A percentile compares a stretch with the other conserved stretches of the same genome.
These are phyloP conservation scores for Plecturocebus donacophilus DNA, from an alignment of 2,113 vertebrate species.

Conservation along the genomic window DNA sequence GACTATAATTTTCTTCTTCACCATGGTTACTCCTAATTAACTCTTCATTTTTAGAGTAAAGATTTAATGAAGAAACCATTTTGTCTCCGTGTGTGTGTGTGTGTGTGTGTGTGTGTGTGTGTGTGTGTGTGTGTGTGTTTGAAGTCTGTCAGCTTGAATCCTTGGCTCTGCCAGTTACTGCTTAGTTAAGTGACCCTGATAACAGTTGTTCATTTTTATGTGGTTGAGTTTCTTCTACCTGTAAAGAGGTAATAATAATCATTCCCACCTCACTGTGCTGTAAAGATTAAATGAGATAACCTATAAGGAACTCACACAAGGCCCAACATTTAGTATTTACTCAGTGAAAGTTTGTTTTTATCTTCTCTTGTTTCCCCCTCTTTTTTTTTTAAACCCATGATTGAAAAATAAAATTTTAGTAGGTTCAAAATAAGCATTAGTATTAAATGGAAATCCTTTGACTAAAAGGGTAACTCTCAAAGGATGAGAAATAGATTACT, in stretches of 20 bases:
- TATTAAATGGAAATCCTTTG: background rate
- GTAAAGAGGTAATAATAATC: background rate
- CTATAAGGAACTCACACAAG: background rate
- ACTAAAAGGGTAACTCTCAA: background rate
- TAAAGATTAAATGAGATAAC: background rate
- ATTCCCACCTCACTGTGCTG: background rate
- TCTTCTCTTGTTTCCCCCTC: background rate
- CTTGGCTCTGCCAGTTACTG: background rate
- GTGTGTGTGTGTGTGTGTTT: background rate
- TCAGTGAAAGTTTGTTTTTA: background rate
- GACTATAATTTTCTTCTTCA: background rate
- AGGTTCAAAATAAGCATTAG: background rate
- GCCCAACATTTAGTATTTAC: background rate
- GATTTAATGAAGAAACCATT: background rate
- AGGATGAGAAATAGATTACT: background rate
- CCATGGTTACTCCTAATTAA: background rate
- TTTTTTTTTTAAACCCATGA: background rate
- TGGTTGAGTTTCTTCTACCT: background rate
- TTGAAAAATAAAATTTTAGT: background rate
- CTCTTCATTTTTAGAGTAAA: conserved; percentile 34
- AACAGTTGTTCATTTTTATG: background rate
- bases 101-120: background rate
- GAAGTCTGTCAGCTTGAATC: background rate
- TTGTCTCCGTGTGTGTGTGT: background rate
- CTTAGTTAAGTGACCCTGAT: background rate